These are phyloP conservation scores for Lithophane ornitopus DNA, from an alignment of 2,888 invertebrate species.

Conservation along the genomic window DNA sequence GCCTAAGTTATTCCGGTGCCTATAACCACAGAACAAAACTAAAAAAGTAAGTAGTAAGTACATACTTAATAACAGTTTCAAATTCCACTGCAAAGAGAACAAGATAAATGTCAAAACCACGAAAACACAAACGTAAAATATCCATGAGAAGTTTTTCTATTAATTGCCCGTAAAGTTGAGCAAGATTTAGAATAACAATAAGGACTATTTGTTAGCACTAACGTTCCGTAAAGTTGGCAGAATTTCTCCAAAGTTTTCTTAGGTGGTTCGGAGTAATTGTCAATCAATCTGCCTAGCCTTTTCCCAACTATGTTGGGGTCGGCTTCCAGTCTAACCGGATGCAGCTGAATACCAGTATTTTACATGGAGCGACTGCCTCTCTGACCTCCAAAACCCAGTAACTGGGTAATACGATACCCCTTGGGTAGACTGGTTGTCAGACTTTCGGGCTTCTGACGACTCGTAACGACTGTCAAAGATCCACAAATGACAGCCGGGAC, in stretches of 20 bases:
- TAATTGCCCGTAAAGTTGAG: conserved; percentile 38
- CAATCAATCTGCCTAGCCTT: no score
- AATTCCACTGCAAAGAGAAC: neutral
- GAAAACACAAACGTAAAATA: conserved; percentile 10
- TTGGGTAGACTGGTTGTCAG: no score
- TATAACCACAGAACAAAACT: neutral
- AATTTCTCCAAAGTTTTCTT: conserved; percentile 36
- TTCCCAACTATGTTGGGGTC: no score
- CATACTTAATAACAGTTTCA: neutral
- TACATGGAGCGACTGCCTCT: no score
- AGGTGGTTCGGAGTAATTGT: conserved; percentile 18
- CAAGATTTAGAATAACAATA: conserved; percentile 33
- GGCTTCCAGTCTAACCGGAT: no score
- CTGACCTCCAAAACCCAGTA: no score
- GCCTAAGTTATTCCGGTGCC: neutral
- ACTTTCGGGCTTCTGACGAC: no score
- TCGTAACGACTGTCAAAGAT: no score
- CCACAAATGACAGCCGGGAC: no score
- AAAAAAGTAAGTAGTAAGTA: neutral
- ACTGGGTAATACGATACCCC: no score
- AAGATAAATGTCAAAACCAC: conserved; percentile 15
- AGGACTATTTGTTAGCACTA: conserved; percentile 37
- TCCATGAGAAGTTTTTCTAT: conserved; percentile 33
- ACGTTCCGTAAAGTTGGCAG: conserved; percentile 41
- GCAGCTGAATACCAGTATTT: no score